These are phyloP conservation scores for Ectobius pallidus DNA, from an alignment of 2,888 invertebrate genomes.

Conservation along the genomic window DNA sequence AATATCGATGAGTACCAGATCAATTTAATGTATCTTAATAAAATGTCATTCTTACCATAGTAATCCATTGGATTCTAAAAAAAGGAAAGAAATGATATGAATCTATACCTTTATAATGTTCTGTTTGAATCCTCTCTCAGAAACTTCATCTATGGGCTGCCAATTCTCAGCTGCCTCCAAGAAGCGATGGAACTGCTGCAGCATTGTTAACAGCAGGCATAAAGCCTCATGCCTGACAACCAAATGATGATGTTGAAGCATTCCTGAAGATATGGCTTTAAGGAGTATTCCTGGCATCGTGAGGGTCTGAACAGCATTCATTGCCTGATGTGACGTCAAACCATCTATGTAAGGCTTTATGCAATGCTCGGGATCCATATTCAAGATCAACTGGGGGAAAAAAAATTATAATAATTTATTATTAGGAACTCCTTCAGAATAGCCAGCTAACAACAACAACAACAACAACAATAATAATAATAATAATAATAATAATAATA, in stretches of 20 bases:
- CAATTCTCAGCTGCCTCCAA: background rate
- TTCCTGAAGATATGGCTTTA: background rate
- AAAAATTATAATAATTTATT: no score
- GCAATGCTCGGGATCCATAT: background rate
- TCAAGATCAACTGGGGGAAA: background rate
- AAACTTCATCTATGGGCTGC: background rate
- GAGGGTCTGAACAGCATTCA: background rate
- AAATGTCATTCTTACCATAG: background rate
- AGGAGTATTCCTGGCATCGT: background rate
- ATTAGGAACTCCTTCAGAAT: no score
- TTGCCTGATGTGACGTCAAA: background rate
- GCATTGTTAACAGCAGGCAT: background rate
- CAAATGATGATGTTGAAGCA: background rate
- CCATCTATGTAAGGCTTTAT: background rate
- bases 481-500: no score
- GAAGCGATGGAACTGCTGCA: background rate
- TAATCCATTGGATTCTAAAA: no score
- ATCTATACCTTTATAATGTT: constrained; percentile 16
- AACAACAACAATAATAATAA: no score
- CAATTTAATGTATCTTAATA: no score
- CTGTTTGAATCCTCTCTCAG: background rate
- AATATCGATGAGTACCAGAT: no score
- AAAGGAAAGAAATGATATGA: no score
- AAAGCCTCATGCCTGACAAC: constrained; percentile 13
- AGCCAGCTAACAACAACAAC: no score